Conservation (phyloP, 2,888 invertebrate genomes). For the Anthophora plumipes region DNA sequence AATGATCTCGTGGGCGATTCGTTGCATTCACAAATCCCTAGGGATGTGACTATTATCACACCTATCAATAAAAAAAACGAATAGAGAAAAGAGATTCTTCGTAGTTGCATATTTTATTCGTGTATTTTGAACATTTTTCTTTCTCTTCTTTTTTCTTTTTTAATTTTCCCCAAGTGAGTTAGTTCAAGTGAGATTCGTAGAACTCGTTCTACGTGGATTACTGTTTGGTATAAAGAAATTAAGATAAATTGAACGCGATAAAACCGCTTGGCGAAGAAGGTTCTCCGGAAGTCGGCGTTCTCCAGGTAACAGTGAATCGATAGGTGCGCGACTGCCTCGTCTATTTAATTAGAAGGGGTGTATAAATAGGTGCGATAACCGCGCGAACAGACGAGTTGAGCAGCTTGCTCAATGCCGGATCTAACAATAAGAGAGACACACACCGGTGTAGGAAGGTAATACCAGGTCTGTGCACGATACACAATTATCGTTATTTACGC, state of each 20-base stretch:
- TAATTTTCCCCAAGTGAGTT: too few species aligned
- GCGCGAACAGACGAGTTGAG: conserved; percentile 46
- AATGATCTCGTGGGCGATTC: conserved; percentile 61
- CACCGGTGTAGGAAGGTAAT: conserved; percentile 69
- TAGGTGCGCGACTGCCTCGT: conserved; percentile 45
- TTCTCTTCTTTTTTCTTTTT: too few species aligned
- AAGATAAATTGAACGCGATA: background rate
- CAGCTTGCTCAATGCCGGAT: conserved; percentile 71
- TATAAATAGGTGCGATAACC: conserved; percentile 45
- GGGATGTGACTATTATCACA: too few species aligned
- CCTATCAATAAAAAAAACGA: too few species aligned
- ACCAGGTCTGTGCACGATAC: conserved; percentile 45
- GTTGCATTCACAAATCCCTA: background rate
- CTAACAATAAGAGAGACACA: conserved; percentile 65
- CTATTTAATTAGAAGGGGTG: conserved; percentile 62
- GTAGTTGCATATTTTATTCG: too few species aligned
- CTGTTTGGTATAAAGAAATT: too few species aligned
- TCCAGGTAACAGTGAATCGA: conserved; percentile 8
- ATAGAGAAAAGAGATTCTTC: too few species aligned
- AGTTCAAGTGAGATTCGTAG: too few species aligned
- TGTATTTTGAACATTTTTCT: background rate
- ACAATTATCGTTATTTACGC: conserved; percentile 64
- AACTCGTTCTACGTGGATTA: too few species aligned
- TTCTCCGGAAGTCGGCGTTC: background rate
- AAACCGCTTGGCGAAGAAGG: background rate